Conservation (phyloP, 30 jellyfish, hydroid and myxozoan genomes). For the Mastigias papua region DNA sequence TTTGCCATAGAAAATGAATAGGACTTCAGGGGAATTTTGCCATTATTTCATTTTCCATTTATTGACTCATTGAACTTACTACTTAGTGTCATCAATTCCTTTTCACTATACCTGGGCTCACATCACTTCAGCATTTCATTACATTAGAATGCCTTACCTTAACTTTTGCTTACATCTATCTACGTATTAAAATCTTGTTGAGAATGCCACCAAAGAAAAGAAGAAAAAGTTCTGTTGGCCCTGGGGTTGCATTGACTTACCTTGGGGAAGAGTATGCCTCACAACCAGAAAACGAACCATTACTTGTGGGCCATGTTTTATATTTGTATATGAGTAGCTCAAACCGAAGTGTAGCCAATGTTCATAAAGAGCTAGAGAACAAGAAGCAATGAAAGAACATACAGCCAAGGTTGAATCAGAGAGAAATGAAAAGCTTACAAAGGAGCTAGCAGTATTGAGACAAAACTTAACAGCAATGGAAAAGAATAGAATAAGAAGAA, state of each 20-base stretch:
- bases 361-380: conserved; percentile 1
- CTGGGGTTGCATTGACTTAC: conserved; percentile 13
- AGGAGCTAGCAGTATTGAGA: neutral
- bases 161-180: neutral
- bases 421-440: neutral
- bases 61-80: neutral
- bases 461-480: neutral
- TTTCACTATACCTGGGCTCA: neutral
- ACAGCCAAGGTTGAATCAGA: conserved; percentile 10
- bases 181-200: neutral
- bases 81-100: neutral
- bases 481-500: conserved; percentile 12
- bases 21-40: neutral
- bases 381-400: neutral
- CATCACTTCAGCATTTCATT: neutral
- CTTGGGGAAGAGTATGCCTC: conserved; percentile 26
- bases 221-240: neutral
- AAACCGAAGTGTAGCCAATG: conserved; percentile 10
- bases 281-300: neutral
- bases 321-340: neutral
- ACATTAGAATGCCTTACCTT: neutral
- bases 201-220: conserved; percentile 22
- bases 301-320: conserved; percentile 20
- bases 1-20: neutral
- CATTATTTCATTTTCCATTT: neutral